Evolutionary conservation across 2,797 vertebrate genomes (phyloP).

Genomic region (Hydrophis major): DNA sequence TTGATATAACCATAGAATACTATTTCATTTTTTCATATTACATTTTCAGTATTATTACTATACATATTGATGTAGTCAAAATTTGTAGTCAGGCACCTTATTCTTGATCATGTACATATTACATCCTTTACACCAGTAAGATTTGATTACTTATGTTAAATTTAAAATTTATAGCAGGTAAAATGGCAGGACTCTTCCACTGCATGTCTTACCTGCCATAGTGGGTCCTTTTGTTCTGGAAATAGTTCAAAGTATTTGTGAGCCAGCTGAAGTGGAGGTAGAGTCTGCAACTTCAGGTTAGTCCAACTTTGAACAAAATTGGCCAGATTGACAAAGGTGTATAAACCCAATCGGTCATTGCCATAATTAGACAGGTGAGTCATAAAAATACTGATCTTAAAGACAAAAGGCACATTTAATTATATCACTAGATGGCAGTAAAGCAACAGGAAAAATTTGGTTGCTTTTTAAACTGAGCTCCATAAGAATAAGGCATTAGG

Average conservation of each 20-base stretch:
- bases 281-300: constrained; percentile 88
- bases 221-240: constrained; percentile 91
- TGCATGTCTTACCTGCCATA: constrained; percentile 87
- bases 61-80: background rate
- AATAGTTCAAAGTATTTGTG: constrained; percentile 95
- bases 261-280: constrained; percentile 88
- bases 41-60: background rate
- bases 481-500: background rate
- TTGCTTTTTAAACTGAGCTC: background rate
- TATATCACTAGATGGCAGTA: constrained; percentile 64
- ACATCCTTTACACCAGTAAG: background rate
- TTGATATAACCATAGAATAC: background rate
- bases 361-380: constrained; percentile 94
- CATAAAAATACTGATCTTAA: constrained; percentile 96
- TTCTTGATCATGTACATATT: background rate
- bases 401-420: constrained; percentile 28
- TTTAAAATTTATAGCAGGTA: background rate
- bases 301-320: constrained; percentile 95
- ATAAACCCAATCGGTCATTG: constrained; percentile 89
- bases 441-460: background rate
- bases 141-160: background rate
- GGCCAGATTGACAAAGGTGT: constrained; percentile 94
- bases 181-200: background rate
- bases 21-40: background rate
- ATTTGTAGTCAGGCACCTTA: background rate